Base-by-base conservation (phyloP, 2,113 vertebrate species). In the Paedocypris sp. region DNA sequence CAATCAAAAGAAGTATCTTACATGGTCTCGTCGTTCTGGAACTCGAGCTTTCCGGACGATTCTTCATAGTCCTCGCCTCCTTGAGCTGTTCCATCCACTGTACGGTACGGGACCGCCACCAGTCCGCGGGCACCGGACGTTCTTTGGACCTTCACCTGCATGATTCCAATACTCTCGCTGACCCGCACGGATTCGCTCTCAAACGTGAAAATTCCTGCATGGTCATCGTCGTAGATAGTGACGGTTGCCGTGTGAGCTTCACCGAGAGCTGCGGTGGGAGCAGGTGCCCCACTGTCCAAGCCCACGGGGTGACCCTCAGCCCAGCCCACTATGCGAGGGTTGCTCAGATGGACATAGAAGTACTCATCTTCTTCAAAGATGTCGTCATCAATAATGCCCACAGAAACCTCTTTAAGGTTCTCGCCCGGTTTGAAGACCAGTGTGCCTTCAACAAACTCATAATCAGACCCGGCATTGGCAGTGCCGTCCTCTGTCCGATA, bases 1-100 rank as follows among this genome's bases (percentile, higher is more conserved):
- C 22, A n/a, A n/a, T n/a, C 25, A 41, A 49, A 13, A 11, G 11
- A 42, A 56, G 28, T 16, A 26, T 7, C 88, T 90, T 73, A 89
- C 88, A 86, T 85, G 20, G 87, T 90, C 75, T 90, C 88, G 2
- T 89, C 88, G 12, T 90, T 88, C 51, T 86, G 85, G 51, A 88
- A 89, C 69, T 88, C 85, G 73, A 90, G 81, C 53, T 88, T 87
- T 5, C 86, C 86, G 1, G 78, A 57, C 0, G 71, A 48, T 50
- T 80, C 72, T 41, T 88, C 84, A 31, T 84, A 90, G 61, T 90
- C 88, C 65, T 89, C 88, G 6, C 87, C 87, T 4, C 79, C 85
- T 7, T 62, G 78, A 2, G 88, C 88, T 0, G 81, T 85, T 38
- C 79, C 85, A 2, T 89, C 86, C 23, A 84, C 8, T 1, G 85